A percentile compares a stretch with the other conserved stretches of the same genome.
Evolutionary conservation across 1,140 invertebrate genomes (phyloP).

Genomic region (Trachelipus rathkii): DNA sequence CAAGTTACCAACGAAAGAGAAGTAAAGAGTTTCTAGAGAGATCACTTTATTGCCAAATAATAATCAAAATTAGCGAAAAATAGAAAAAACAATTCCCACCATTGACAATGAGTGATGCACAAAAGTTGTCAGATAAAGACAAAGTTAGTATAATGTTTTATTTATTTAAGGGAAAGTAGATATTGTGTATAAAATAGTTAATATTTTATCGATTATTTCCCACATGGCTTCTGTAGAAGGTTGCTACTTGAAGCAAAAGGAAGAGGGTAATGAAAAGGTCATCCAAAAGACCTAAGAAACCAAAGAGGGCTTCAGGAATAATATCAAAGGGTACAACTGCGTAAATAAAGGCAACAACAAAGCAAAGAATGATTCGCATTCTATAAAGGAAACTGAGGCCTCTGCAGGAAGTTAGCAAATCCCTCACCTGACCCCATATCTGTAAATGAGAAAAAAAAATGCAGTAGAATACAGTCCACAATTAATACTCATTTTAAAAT

Average conservation of each 20-base stretch:
- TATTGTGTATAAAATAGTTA: no score
- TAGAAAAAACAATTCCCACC: no score
- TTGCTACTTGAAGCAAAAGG: constrained; percentile 37
- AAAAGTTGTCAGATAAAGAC: no score
- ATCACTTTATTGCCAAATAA: no score
- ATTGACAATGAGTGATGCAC: no score
- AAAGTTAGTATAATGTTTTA: no score
- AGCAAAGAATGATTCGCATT: constrained; percentile 32
- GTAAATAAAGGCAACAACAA: constrained; percentile 34
- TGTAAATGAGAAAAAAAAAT: constrained; percentile 9
- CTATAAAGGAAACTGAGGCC: constrained; percentile 38
- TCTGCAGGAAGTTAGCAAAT: constrained; percentile 39
- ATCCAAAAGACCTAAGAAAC: constrained; percentile 39
- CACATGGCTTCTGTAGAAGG: constrained; percentile 39
- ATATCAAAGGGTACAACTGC: constrained; percentile 39
- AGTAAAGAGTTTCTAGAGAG: no score
- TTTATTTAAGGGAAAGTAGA: no score
- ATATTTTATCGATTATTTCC: background rate
- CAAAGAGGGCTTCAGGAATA: constrained; percentile 40
- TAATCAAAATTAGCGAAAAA: no score
- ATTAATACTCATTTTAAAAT: no score
- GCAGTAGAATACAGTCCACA: no score
- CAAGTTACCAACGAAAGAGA: no score
- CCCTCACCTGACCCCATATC: constrained; percentile 38
- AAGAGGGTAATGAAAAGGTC: constrained; percentile 38